A percentile compares a stretch with the other conserved stretches of the same genome.
Conservation (phyloP, 2,113 vertebrate species). For the Labrus mixtus region DNA sequence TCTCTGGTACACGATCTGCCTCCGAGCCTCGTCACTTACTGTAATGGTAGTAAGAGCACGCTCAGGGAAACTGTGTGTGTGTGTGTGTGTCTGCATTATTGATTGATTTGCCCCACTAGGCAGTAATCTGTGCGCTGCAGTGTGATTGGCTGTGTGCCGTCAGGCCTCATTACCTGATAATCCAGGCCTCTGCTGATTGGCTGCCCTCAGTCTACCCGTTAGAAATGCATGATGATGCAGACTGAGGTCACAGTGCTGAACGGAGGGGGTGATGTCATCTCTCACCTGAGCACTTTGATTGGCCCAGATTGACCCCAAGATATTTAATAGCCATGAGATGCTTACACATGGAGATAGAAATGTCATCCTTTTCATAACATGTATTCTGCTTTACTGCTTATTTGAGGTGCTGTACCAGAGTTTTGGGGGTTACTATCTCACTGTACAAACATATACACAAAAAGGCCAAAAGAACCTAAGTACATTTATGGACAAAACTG, state of each 20-base stretch:
- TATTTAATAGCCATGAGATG: no score
- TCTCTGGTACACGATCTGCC: slow-evolving; percentile 7
- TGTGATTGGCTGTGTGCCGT: slow-evolving; percentile 52
- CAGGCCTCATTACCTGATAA: slow-evolving; percentile 66
- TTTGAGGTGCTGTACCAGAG: no score
- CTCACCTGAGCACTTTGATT: slow-evolving; percentile 63
- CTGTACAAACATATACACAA: no score
- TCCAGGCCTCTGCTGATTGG: slow-evolving; percentile 59
- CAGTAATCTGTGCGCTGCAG: slow-evolving; percentile 40
- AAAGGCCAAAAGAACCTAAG: no score
- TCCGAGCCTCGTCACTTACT: slow-evolving; percentile 31
- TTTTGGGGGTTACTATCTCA: no score
- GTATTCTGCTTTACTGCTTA: no score
- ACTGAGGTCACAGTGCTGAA: slow-evolving; percentile 75
- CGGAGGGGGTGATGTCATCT: slow-evolving; percentile 77
- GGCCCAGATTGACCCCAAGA: slow-evolving; percentile 33
- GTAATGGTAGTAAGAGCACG: slow-evolving; percentile 20
- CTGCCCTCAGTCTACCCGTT: slow-evolving; percentile 38
- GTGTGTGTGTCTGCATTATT: slow-evolving; percentile 63
- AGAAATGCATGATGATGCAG: slow-evolving; percentile 72
- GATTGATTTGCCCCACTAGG: slow-evolving; percentile 47
- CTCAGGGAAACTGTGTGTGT: slow-evolving; percentile 2
- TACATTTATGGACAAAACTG: no score
- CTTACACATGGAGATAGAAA: no score
- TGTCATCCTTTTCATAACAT: no score